Conservation (phyloP, 2,888 invertebrate genomes). For the Diarsia mendica region DNA sequence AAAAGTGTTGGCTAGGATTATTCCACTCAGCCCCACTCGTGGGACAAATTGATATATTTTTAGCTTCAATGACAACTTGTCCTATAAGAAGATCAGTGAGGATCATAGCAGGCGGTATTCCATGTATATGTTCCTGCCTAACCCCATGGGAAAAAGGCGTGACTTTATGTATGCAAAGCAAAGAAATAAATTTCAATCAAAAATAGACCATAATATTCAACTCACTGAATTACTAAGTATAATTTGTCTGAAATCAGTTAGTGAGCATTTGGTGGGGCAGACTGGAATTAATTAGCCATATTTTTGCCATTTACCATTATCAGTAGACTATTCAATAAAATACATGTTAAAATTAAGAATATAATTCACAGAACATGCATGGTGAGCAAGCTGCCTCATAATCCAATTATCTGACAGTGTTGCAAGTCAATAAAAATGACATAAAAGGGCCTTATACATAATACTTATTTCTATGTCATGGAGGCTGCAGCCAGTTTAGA, state of each 20-base stretch:
- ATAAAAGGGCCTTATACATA: background rate
- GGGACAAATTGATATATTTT: background rate
- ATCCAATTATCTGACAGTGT: slow-evolving; percentile 21
- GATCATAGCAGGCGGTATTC: background rate
- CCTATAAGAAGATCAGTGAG: background rate
- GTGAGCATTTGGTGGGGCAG: background rate
- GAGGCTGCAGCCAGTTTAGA: slow-evolving; percentile 9
- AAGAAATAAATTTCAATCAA: background rate
- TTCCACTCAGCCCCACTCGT: background rate
- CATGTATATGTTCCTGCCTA: background rate
- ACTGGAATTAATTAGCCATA: background rate
- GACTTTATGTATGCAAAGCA: background rate
- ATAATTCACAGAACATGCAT: slow-evolving; percentile 21
- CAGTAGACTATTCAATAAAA: slow-evolving; percentile 34
- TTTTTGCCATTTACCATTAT: background rate
- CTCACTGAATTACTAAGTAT: background rate
- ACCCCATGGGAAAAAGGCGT: background rate
- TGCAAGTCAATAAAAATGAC: slow-evolving; percentile 18
- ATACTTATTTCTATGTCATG: slow-evolving; percentile 16
- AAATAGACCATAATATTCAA: background rate
- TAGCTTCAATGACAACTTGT: background rate
- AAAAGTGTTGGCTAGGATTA: background rate
- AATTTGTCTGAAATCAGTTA: background rate
- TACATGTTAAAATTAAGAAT: background rate
- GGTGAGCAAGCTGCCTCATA: slow-evolving; percentile 25